phyloP scores from a whole-genome alignment of 2,113 vertebrate species.

The Centropus unirufus region DNA sequence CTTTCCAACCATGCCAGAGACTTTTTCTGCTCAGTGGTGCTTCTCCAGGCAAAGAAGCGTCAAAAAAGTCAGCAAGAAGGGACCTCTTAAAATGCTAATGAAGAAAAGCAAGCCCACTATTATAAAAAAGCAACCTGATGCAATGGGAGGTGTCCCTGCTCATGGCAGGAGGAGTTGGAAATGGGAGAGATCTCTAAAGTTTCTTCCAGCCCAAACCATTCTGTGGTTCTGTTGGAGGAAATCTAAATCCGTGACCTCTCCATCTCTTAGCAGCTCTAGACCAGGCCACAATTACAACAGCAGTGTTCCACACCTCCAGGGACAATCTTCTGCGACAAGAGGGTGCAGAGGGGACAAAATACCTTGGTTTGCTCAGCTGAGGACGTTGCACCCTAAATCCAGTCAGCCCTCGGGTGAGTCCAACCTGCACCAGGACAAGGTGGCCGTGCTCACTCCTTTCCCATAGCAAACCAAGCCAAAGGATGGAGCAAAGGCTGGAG shows the following conservation, averaged over 20 bases:
- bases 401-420: neutral
- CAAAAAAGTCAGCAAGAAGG: neutral
- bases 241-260: neutral
- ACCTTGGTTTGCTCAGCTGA: fast-evolving
- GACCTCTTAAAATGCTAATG: neutral
- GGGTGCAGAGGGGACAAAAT: neutral
- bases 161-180: too few species aligned
- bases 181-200: too few species aligned
- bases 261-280: neutral
- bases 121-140: too few species aligned
- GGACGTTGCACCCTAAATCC: neutral
- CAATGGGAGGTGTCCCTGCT: too few species aligned
- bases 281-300: neutral
- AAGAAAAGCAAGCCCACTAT: fast-evolving
- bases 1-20: neutral
- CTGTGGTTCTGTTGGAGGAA: too few species aligned
- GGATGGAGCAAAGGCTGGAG: fast-evolving
- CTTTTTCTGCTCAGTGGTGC: neutral
- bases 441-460: fast-evolving
- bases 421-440: neutral
- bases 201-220: too few species aligned
- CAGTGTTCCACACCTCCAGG: neutral
- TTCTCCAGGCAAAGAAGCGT: neutral
- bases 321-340: neutral
- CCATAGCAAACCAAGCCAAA: neutral